Base-by-base conservation (phyloP, 2,888 invertebrate species). In the Sisyra terminalis region DNA sequence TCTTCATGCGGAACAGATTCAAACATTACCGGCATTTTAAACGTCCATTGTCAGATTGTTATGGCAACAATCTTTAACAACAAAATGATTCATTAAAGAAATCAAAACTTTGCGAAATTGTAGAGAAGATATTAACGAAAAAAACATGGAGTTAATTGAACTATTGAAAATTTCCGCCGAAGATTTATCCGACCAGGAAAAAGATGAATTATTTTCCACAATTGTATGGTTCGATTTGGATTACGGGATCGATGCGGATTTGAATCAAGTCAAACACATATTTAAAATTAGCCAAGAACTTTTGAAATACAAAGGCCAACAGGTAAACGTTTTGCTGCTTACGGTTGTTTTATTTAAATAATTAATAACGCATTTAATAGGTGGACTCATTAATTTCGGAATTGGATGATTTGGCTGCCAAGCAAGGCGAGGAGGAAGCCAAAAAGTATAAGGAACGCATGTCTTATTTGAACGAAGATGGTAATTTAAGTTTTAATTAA, bases 221-320 rank as follows among this genome's bases (percentile, higher is more conserved):
- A 57, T 78, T 18, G 69, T 72, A 6, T 73, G 73, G 71, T 70
- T 71, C 59, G 71, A 75, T 52, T 65, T 65, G 1, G 70, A 73
- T 37, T 67, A 69, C 7, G 24, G 24, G 50, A 70, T 73, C 32
- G 67, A 70, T 51, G 55, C 71, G 2, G 70, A 71, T 52, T 60
- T 69, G 46, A 60, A 67, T 16, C 71, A 73, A 53, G 62, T 73
- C 40, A 67, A 70, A 55, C 63, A 63, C 4, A 57, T 78, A 15
- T 69, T 78, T 52, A 65, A 67, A 53, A 57, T 78, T 3, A 64
- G 73, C n/a, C 78, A 78, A 56, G 77, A 77, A 59, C 69, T 78
- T 51, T 55, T 80, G 38, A 75, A 75, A 53, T 72, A 70, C 49
- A 80, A 78, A 63, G 73, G 69, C 46, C 77, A 77, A 60, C 78